A percentile compares a stretch with the other conserved stretches of the same genome.
Evolutionary conservation across 2,113 vertebrate species (phyloP).

Genomic region (Corythoichthys intestinalis): DNA sequence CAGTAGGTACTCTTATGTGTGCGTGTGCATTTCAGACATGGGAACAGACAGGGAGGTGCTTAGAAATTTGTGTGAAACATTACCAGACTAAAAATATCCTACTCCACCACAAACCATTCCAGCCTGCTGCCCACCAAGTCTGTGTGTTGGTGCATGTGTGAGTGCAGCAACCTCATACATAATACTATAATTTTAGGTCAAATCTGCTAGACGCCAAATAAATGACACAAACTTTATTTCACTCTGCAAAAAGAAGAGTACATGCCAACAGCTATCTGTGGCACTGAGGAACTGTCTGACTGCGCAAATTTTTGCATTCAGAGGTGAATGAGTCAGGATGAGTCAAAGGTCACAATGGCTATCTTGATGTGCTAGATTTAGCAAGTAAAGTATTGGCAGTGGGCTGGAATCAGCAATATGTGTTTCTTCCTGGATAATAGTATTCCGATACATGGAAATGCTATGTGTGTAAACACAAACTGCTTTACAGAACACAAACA

Average conservation of each 20-base stretch:
- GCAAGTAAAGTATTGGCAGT: slow-evolving; percentile 10
- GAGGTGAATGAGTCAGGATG: slow-evolving; percentile 8
- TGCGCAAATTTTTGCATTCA: slow-evolving; percentile 37
- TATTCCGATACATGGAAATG: background rate
- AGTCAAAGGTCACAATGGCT: slow-evolving; percentile 29
- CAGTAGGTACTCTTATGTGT: background rate
- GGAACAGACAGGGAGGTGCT: background rate
- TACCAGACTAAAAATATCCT: slow-evolving; percentile 52
- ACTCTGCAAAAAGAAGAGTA: slow-evolving; percentile 34
- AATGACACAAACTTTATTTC: slow-evolving; percentile 39
- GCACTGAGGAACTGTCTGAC: slow-evolving; percentile 24
- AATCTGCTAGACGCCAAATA: slow-evolving; percentile 50
- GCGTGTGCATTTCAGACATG: background rate
- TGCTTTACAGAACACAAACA: background rate
- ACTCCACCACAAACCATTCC: slow-evolving; percentile 29
- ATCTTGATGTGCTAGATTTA: slow-evolving; percentile 34
- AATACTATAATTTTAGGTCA: slow-evolving; percentile 65
- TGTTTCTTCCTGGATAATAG: background rate
- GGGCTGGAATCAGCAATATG: background rate
- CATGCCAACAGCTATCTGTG: slow-evolving; percentile 29
- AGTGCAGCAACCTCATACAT: slow-evolving; percentile 38
- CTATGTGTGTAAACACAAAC: background rate
- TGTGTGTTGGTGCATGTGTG: slow-evolving; percentile 15
- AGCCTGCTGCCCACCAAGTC: slow-evolving; percentile 32
- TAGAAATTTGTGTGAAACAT: slow-evolving; percentile 16